A percentile compares a stretch with the other conserved stretches of the same genome.
Conservation (phyloP, 92 coral and sea anemone species). For the Galaxea fascicularis region DNA sequence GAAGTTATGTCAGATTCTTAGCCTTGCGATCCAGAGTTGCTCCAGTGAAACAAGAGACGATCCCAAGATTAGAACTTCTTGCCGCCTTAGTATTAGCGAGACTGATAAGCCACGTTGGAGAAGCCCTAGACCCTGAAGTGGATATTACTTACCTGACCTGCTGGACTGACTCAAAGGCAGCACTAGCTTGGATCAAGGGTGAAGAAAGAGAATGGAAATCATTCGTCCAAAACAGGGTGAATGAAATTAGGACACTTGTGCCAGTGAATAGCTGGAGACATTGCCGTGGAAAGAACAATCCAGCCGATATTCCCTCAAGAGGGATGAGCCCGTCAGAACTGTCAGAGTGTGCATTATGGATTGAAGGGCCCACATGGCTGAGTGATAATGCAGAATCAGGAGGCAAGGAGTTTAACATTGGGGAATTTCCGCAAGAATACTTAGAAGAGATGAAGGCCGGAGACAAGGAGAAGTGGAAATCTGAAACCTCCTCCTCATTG, state of each 20-base stretch:
- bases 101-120: not conserved
- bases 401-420: not conserved
- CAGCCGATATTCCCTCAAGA: constrained; percentile 68
- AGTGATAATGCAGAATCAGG: not conserved
- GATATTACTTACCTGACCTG: constrained; percentile 24
- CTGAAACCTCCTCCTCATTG: constrained; percentile 1
- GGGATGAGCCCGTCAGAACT: constrained; percentile 52
- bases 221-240: constrained; percentile 64
- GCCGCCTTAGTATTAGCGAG: constrained; percentile 22
- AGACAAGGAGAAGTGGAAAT: not conserved
- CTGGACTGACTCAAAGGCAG: constrained; percentile 60
- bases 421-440: not conserved
- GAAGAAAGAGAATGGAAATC: constrained; percentile 56
- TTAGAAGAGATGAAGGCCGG: constrained; percentile 11
- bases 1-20: not conserved
- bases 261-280: too few species aligned
- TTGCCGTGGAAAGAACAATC: too few species aligned
- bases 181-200: constrained; percentile 68
- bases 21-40: constrained; percentile 36
- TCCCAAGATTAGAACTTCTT: constrained; percentile 46
- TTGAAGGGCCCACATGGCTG: constrained; percentile 63
- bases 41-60: not conserved
- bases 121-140: constrained; percentile 2
- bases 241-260: too few species aligned
- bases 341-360: constrained; percentile 51